These are phyloP conservation scores for Glareola pratincola DNA, from an alignment of 2,113 vertebrate genomes.

Conservation along the genomic window DNA sequence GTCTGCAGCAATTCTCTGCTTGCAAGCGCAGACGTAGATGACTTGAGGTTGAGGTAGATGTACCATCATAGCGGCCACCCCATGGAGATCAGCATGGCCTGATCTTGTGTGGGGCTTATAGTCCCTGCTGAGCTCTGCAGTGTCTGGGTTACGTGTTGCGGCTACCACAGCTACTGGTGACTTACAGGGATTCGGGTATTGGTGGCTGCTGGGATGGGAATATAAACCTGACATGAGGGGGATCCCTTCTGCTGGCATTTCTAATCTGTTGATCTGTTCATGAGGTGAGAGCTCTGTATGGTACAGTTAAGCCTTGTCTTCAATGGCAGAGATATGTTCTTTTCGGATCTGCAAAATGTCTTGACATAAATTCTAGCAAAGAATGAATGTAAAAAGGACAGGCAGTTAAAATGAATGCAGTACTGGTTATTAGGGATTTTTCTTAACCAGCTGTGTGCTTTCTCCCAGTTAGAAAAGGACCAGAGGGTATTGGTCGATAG, in stretches of 20 bases:
- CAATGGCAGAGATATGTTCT: background rate
- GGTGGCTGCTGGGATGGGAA: background rate
- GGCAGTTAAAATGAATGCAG: background rate
- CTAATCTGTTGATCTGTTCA: background rate
- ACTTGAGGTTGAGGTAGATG: background rate
- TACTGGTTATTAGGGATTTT: background rate
- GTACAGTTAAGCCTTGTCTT: background rate
- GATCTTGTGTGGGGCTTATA: accelerated
- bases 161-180: background rate
- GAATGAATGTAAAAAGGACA: background rate
- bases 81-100: background rate
- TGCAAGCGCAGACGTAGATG: background rate
- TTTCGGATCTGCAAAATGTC: background rate
- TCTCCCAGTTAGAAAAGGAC: background rate
- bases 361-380: background rate
- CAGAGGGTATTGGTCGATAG: background rate
- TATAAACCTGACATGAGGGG: background rate
- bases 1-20: background rate
- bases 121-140: background rate
- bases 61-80: background rate
- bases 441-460: background rate
- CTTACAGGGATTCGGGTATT: accelerated
- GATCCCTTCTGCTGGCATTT: background rate
- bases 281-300: background rate
- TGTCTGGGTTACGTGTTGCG: background rate